These are phyloP conservation scores for Leiothrix lutea DNA, from an alignment of 2,113 vertebrate species.

Conservation along the genomic window DNA sequence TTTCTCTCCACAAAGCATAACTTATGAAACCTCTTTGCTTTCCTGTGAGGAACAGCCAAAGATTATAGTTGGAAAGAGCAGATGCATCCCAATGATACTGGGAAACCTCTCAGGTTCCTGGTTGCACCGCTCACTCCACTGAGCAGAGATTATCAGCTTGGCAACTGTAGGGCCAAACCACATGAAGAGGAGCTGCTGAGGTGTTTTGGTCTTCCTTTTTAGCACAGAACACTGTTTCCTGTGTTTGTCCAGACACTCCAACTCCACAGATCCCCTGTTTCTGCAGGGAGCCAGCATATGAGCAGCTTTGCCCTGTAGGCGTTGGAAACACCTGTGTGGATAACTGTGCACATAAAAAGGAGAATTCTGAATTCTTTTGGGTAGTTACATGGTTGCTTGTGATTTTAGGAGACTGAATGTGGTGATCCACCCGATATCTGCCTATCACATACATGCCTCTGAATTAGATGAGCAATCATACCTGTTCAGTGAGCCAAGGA, in stretches of 20 bases:
- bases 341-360: neutral
- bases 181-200: neutral
- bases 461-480: neutral
- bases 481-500: neutral
- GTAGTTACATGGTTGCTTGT: neutral
- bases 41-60: neutral
- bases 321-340: neutral
- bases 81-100: neutral
- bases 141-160: neutral
- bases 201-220: neutral
- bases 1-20: neutral
- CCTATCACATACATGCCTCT: neutral
- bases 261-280: neutral
- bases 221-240: neutral
- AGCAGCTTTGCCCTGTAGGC: neutral
- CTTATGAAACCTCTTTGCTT: neutral
- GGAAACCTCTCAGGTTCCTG: neutral
- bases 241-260: neutral
- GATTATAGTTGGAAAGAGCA: neutral
- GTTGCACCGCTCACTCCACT: rapidly evolving
- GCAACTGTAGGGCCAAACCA: neutral
- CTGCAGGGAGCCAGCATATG: neutral
- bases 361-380: neutral
- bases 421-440: neutral
- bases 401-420: neutral